Evolutionary conservation across 2,888 invertebrate species (phyloP).

Genomic region (Drosophila meridiana): DNA sequence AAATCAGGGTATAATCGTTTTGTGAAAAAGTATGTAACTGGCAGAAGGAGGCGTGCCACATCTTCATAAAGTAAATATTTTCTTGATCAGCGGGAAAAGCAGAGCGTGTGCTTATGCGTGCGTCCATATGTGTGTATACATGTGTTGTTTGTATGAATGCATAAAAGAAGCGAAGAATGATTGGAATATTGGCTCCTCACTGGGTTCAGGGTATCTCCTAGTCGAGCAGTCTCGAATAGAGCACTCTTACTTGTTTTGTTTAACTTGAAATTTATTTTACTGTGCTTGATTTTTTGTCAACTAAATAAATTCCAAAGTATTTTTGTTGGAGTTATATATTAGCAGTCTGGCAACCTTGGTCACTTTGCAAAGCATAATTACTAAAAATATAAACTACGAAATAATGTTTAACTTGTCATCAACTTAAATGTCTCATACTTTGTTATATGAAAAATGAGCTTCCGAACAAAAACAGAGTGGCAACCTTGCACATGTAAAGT

Average conservation of each 20-base stretch:
- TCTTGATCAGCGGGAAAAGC: too few relatives aligned
- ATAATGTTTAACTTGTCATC: background rate
- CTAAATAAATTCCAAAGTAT: background rate
- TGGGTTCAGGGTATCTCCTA: too few relatives aligned
- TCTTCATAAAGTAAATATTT: too few relatives aligned
- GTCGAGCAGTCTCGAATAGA: too few relatives aligned
- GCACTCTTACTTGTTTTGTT: background rate
- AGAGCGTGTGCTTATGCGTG: too few relatives aligned
- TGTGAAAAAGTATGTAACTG: too few relatives aligned
- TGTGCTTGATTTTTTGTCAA: background rate
- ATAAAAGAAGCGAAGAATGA: too few relatives aligned
- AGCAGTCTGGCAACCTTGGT: background rate
- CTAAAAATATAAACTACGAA: background rate
- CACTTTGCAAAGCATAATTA: background rate
- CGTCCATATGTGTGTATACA: too few relatives aligned
- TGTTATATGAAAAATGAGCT: background rate
- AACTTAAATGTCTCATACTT: background rate
- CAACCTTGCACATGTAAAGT: conserved; percentile 5
- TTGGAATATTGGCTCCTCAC: too few relatives aligned
- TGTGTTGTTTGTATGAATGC: too few relatives aligned
- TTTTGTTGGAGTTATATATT: background rate
- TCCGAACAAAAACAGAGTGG: conserved; percentile 1
- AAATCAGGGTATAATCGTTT: too few relatives aligned
- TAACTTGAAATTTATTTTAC: background rate
- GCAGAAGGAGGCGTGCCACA: too few relatives aligned